A percentile compares a stretch with the other conserved stretches of the same genome.
phyloP scores from a whole-genome alignment of 2,888 invertebrate genomes.

The Crematogaster levior region DNA sequence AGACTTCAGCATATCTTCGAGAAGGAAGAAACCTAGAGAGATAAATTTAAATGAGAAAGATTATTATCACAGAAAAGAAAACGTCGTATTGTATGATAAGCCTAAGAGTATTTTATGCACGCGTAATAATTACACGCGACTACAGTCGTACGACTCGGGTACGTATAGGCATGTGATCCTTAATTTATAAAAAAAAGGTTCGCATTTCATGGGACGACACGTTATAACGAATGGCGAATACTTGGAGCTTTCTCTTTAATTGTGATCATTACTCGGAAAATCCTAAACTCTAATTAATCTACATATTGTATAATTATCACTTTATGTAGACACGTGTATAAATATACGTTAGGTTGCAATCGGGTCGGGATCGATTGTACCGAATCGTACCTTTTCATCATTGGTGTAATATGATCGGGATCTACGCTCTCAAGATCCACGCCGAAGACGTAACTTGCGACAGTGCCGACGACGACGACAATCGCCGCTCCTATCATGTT shows the following conservation, averaged over 20 bases:
- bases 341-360: too few relatives aligned
- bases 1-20: slow-evolving; percentile 12
- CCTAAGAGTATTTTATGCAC: neutral
- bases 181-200: neutral
- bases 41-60: neutral
- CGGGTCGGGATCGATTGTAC: too few relatives aligned
- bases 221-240: neutral
- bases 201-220: too few relatives aligned
- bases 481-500: slow-evolving; percentile 88
- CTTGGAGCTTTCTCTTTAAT: too few relatives aligned
- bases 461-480: slow-evolving; percentile 88
- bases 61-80: neutral
- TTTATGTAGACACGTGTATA: too few relatives aligned
- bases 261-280: neutral
- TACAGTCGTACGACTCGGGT: neutral
- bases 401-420: slow-evolving; percentile 88
- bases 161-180: neutral
- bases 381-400: slow-evolving; percentile 85
- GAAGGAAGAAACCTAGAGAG: slow-evolving; percentile 21
- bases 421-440: slow-evolving; percentile 87
- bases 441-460: slow-evolving; percentile 88
- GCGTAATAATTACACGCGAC: neutral
- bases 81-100: neutral
- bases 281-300: too few relatives aligned
- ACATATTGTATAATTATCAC: too few relatives aligned